Evolutionary conservation across 2,888 invertebrate genomes (phyloP).

Genomic region (Xylocampa areola): DNA sequence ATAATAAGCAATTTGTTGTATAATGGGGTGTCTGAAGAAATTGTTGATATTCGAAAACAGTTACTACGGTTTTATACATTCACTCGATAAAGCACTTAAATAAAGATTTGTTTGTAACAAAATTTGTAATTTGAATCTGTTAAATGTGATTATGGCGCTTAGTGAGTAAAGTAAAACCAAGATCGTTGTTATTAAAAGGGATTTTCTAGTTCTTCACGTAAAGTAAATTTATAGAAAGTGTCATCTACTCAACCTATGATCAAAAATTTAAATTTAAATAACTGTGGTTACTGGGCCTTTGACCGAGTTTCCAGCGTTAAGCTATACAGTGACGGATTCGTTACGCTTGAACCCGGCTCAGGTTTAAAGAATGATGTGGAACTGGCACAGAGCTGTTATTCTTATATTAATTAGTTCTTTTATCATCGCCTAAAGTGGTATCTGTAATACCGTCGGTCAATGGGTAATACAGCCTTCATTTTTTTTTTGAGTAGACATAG

Average conservation of each 20-base stretch:
- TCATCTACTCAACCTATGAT: no score
- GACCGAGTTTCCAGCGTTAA: no score
- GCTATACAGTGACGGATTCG: no score
- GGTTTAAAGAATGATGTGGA: no score
- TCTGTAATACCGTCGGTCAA: slow-evolving; percentile 31
- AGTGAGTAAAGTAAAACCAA: slow-evolving; percentile 27
- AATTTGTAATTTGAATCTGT: slow-evolving; percentile 43
- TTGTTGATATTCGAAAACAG: slow-evolving; percentile 53
- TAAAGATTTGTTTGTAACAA: slow-evolving; percentile 41
- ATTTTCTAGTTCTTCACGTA: background rate
- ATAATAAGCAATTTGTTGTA: slow-evolving; percentile 66
- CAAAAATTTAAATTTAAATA: no score
- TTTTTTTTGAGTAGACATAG: slow-evolving; percentile 24
- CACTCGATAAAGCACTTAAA: slow-evolving; percentile 38
- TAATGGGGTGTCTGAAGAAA: slow-evolving; percentile 49
- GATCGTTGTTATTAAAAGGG: slow-evolving; percentile 30
- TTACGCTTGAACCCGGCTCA: no score
- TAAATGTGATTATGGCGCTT: slow-evolving; percentile 44
- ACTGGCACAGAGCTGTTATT: no score
- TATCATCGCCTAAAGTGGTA: background rate
- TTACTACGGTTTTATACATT: slow-evolving; percentile 49
- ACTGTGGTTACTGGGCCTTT: no score
- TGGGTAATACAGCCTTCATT: slow-evolving; percentile 46
- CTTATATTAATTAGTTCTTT: no score
- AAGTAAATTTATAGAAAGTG: no score